phyloP scores from a whole-genome alignment of 2,797 vertebrate species.

The Aldrovandia affinis region DNA sequence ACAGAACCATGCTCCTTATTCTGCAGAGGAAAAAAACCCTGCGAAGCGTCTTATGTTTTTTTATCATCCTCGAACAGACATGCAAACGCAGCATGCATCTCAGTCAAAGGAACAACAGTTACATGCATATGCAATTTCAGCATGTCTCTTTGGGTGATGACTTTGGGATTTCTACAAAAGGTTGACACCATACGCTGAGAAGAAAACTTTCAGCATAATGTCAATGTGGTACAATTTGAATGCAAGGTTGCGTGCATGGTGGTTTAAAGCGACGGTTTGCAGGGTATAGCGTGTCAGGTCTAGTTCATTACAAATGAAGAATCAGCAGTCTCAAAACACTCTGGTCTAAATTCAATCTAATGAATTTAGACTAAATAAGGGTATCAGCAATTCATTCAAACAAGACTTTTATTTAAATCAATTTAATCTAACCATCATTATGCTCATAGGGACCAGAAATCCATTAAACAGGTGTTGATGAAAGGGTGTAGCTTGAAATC shows the following conservation, averaged over 20 bases:
- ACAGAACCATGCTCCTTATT: not conserved
- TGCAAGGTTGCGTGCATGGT: not conserved
- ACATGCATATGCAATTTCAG: not conserved
- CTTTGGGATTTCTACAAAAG: not conserved
- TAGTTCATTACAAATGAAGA: not conserved
- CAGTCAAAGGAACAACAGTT: not conserved
- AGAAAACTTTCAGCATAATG: not conserved
- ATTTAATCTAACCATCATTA: no score
- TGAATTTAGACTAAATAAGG: no score
- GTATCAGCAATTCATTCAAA: no score
- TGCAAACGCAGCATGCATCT: not conserved
- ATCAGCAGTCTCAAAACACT: not conserved
- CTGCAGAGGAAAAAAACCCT: not conserved
- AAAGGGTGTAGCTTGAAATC: no score
- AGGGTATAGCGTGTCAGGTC: not conserved
- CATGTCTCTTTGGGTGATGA: not conserved
- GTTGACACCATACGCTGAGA: not conserved
- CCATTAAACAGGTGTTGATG: no score
- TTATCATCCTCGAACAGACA: not conserved
- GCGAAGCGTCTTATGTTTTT: conserved; percentile 2
- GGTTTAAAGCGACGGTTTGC: not conserved
- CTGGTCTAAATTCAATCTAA: no score
- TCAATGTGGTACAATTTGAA: not conserved
- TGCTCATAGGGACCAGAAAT: no score
- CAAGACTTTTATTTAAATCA: no score